Evolutionary conservation across 2,888 invertebrate species (phyloP), one percentile per base, ranked within the genome.

Genomic region (Pomacea canaliculata): DNA sequence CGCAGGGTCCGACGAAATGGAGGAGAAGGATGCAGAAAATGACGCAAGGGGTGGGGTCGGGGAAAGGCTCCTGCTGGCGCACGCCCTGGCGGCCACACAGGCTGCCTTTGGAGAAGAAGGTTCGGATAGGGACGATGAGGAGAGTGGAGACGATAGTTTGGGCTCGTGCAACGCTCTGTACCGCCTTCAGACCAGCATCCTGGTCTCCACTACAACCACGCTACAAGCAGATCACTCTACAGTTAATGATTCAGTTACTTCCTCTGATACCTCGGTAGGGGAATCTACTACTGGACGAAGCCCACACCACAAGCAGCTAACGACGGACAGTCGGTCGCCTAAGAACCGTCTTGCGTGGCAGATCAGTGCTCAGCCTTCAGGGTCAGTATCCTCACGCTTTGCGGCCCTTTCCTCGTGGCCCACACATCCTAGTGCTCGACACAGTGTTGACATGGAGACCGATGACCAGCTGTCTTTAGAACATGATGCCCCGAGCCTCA

Each of bases 391-490:
- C 27, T 9, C 67, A 9, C 23, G 10, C 46, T 18, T 10, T 19
- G 48, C 27, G 12, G 68, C 9, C 12, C 5, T 37, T 10, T 27
- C 68, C 27, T 12, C 48, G 27, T 68, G 18, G 27, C 68, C 27
- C 4, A 5, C 9, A 46, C 19, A 10, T 16, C 16, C 51, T 16
- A 56, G 51, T 8, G 16, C 51, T 16, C 10, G 51, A 7, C 10
- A 56, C 16, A 56, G 51, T 16, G 63, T 69, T 62, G 37, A 27
- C 68, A 68, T 69, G 74, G 74, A 62, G 49, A 27, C 59, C 68
- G 68, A 18, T 68, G 51, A 23, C 59, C 68, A 18, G 37, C 16
- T 56, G 4, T 56, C 51, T 56, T 7, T 4, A 7, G 12, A 2
- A 16, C 51, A 37, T 37, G 37, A 37, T 37, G 37, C 37, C 37